Conservation (phyloP, 2,113 vertebrate genomes). For the Scomber colias region DNA sequence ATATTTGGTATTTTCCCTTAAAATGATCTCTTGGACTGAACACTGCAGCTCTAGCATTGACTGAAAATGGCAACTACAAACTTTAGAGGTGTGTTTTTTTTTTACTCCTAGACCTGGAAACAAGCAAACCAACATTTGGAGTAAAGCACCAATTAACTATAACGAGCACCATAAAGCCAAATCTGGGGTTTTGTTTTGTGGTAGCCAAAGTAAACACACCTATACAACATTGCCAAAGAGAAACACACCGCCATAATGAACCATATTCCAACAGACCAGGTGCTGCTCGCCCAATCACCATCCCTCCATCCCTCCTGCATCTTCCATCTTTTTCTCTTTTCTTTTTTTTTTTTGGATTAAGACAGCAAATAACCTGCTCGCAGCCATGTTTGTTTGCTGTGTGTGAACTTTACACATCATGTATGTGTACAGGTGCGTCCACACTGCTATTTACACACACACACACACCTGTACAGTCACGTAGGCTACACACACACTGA, state of each 20-base stretch:
- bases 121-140: background rate
- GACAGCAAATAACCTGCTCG: background rate
- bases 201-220: background rate
- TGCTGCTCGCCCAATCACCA: slow-evolving; percentile 25
- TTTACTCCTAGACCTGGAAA: slow-evolving; percentile 1
- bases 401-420: slow-evolving; percentile 38
- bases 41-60: background rate
- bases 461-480: background rate
- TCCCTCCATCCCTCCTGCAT: background rate
- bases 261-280: slow-evolving; percentile 27
- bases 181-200: background rate
- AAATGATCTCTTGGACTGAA: too few relatives aligned
- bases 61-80: background rate
- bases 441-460: slow-evolving; percentile 7
- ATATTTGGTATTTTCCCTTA: too few relatives aligned
- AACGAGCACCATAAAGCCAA: background rate
- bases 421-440: slow-evolving; percentile 28
- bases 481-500: slow-evolving; percentile 8
- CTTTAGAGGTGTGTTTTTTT: background rate
- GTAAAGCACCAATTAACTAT: background rate
- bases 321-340: too few relatives aligned
- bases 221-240: background rate
- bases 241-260: slow-evolving; percentile 14
- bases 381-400: background rate
- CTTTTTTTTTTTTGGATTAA: background rate